These are phyloP conservation scores for Drosophila elegans DNA, from an alignment of 1,140 invertebrate genomes.

Conservation along the genomic window DNA sequence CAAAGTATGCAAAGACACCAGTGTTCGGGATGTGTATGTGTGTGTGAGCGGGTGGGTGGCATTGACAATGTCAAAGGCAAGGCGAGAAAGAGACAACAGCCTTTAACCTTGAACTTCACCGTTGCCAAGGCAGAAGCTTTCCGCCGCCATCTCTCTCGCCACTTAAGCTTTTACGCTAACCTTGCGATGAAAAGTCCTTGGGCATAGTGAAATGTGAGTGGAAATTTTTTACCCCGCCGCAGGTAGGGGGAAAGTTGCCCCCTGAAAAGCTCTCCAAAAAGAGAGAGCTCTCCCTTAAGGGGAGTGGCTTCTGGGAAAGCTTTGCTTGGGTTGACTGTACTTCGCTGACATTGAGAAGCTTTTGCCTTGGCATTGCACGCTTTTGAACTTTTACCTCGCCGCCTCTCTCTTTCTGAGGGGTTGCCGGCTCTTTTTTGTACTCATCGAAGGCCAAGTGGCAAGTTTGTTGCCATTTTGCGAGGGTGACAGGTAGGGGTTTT, in stretches of 20 bases:
- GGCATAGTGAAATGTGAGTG: slow-evolving; percentile 58
- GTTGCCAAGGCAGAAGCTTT: slow-evolving; percentile 63
- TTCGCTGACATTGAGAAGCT: slow-evolving; percentile 70
- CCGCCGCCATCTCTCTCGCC: slow-evolving; percentile 22
- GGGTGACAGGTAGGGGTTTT: neutral
- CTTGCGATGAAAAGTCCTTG: slow-evolving; percentile 67
- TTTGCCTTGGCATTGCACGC: slow-evolving; percentile 80
- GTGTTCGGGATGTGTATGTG: slow-evolving; percentile 32
- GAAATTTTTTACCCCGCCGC: slow-evolving; percentile 45
- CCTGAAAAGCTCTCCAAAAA: slow-evolving; percentile 13
- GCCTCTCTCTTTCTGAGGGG: slow-evolving; percentile 2
- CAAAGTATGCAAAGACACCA: slow-evolving; percentile 68
- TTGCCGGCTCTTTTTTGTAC: slow-evolving; percentile 21
- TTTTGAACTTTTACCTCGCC: slow-evolving; percentile 61
- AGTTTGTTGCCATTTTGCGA: slow-evolving; percentile 50
- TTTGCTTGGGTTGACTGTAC: slow-evolving; percentile 74
- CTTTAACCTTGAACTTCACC: slow-evolving; percentile 82
- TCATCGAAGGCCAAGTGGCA: slow-evolving; percentile 45
- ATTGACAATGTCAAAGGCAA: slow-evolving; percentile 35
- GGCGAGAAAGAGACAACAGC: slow-evolving; percentile 23
- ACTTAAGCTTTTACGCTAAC: slow-evolving; percentile 68
- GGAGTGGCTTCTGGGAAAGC: slow-evolving; percentile 43
- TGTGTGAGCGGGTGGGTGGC: slow-evolving; percentile 32
- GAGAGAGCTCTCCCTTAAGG: slow-evolving; percentile 30
- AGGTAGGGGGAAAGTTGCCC: neutral